phyloP scores from a whole-genome alignment of 2,113 vertebrate genomes.

The Notothenia coriiceps region DNA sequence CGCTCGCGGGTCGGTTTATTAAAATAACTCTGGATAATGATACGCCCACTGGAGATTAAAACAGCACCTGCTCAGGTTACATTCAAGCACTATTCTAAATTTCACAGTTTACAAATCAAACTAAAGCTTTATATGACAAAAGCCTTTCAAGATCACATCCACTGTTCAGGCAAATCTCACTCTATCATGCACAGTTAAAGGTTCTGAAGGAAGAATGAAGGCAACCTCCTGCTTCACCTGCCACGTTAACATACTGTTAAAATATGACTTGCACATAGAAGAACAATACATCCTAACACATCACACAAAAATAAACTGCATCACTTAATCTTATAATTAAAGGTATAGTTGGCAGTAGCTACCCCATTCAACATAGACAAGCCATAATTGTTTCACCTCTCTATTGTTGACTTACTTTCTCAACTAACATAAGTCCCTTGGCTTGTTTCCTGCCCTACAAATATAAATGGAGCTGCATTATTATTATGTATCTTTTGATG shows the following conservation, averaged over 20 bases:
- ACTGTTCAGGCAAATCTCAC: not conserved
- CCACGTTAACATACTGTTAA: not conserved
- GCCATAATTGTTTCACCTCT: too few relatives aligned
- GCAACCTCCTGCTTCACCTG: not conserved
- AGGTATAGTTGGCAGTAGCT: not conserved
- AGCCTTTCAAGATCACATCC: not conserved
- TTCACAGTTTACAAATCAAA: conserved; percentile 1
- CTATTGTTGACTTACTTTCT: too few relatives aligned
- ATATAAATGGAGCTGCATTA: not conserved
- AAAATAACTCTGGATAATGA: conserved; percentile 36
- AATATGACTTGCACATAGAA: not conserved
- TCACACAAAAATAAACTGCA: not conserved
- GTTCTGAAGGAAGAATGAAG: not conserved
- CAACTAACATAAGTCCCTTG: not conserved
- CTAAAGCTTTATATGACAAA: not conserved
- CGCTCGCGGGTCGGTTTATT: not conserved
- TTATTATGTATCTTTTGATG: not conserved
- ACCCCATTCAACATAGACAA: too few relatives aligned
- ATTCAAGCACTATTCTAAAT: not conserved
- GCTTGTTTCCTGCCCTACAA: not conserved
- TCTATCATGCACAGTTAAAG: conserved; percentile 1
- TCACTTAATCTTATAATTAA: not conserved
- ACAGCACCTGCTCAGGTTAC: conserved; percentile 37
- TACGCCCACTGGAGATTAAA: conserved; percentile 7
- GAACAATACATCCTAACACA: not conserved